These are phyloP conservation scores for Bostrychus sinensis DNA, from an alignment of 2,113 vertebrate genomes.

Conservation along the genomic window DNA sequence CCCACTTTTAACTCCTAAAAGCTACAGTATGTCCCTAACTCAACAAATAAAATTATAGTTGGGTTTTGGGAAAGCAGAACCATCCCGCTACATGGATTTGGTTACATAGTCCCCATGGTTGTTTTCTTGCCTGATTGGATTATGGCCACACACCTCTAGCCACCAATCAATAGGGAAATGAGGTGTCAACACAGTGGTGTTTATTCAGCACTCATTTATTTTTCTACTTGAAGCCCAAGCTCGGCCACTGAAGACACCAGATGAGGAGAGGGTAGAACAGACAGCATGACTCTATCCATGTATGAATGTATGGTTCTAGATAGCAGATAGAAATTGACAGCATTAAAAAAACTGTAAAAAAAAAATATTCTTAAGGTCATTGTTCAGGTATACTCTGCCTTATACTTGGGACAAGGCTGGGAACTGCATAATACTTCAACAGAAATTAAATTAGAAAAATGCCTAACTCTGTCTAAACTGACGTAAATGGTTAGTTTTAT, in stretches of 20 bases:
- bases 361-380: no score
- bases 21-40: neutral
- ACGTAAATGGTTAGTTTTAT: no score
- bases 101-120: conserved; percentile 65
- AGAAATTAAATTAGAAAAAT: no score
- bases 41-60: neutral
- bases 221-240: conserved; percentile 72
- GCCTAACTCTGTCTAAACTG: no score
- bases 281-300: neutral
- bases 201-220: conserved; percentile 81
- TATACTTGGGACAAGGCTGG: no score
- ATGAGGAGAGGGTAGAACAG: conserved; percentile 43
- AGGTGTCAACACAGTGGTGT: conserved; percentile 81
- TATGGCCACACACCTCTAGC: conserved; percentile 81
- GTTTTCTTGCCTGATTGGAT: conserved; percentile 79
- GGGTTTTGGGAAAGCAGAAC: conserved; percentile 9
- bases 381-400: no score
- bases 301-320: conserved; percentile 10
- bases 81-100: conserved; percentile 44
- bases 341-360: no score
- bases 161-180: conserved; percentile 83
- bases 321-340: conserved; percentile 27
- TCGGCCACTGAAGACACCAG: conserved; percentile 55
- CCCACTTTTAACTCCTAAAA: no score
- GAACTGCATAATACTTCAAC: no score